Percentiles rank a stretch among this genome's conserved stretches.
Conservation (phyloP, 2,888 invertebrate genomes). For the Melitaea athalia region DNA sequence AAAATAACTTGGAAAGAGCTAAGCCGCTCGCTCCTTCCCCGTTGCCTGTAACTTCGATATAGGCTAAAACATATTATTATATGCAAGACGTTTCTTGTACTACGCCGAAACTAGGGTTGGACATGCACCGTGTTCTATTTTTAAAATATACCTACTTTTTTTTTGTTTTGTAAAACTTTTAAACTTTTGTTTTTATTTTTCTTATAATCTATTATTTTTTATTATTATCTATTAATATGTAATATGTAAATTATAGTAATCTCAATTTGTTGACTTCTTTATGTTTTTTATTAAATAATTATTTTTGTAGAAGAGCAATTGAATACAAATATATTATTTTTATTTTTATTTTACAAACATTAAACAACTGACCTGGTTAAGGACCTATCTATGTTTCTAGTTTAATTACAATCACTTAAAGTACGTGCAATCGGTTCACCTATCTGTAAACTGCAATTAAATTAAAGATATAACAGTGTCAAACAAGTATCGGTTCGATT, state of each 20-base stretch:
- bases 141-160: conserved; percentile 12
- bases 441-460: conserved; percentile 18
- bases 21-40: conserved; percentile 31
- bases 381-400: neutral
- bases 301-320: neutral
- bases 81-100: conserved; percentile 82
- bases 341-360: neutral
- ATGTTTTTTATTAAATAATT: neutral
- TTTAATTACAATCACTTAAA: neutral
- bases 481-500: conserved; percentile 24
- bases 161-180: neutral
- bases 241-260: no score
- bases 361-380: neutral
- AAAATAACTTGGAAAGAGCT: conserved; percentile 24
- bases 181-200: neutral
- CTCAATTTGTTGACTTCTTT: no score
- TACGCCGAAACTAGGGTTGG: conserved; percentile 77
- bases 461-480: conserved; percentile 18
- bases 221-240: no score
- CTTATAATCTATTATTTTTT: no score
- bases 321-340: neutral
- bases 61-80: conserved; percentile 83
- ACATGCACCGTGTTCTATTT: conserved; percentile 41
- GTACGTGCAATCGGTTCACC: neutral
- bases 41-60: conserved; percentile 64